Percentiles rank a stretch among this genome's conserved stretches.
Conservation (phyloP, 2,888 invertebrate genomes). For the Pristionchus fissidentatus region DNA sequence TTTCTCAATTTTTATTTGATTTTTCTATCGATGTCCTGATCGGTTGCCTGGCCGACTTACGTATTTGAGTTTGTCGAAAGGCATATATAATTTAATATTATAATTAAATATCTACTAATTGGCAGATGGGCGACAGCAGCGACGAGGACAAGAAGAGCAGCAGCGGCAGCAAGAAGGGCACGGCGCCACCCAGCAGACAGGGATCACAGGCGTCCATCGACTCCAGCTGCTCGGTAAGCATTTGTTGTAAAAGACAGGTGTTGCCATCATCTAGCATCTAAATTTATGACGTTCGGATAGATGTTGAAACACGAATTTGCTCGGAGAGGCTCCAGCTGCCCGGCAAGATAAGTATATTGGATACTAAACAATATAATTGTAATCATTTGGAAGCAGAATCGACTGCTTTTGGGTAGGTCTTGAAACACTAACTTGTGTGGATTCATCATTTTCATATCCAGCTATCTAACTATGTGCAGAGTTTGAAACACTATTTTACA, state of each 20-base stretch:
- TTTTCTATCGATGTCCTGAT: too few relatives aligned
- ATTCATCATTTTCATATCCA: too few relatives aligned
- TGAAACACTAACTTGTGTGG: too few relatives aligned
- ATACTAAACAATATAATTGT: too few relatives aligned
- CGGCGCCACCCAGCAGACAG: slow-evolving; percentile 25
- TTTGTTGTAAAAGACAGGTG: neutral
- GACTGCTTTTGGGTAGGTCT: too few relatives aligned
- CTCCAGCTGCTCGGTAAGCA: neutral
- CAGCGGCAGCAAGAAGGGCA: neutral
- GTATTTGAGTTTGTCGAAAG: neutral
- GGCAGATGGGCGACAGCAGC: slow-evolving; percentile 1
- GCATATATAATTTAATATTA: neutral
- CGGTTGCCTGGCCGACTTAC: neutral
- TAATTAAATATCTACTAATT: neutral
- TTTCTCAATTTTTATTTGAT: too few relatives aligned
- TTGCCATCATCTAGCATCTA: neutral
- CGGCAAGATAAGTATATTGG: too few relatives aligned
- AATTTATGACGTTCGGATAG: neutral
- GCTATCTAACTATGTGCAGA: too few relatives aligned
- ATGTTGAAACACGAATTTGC: too few relatives aligned
- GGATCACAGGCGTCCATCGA: slow-evolving; percentile 23
- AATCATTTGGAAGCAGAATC: too few relatives aligned
- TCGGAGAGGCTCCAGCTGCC: too few relatives aligned
- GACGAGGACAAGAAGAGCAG: neutral
- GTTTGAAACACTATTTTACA: too few relatives aligned